These are phyloP conservation scores for Copidosoma aretas DNA, from an alignment of 2,888 invertebrate genomes.

Conservation along the genomic window DNA sequence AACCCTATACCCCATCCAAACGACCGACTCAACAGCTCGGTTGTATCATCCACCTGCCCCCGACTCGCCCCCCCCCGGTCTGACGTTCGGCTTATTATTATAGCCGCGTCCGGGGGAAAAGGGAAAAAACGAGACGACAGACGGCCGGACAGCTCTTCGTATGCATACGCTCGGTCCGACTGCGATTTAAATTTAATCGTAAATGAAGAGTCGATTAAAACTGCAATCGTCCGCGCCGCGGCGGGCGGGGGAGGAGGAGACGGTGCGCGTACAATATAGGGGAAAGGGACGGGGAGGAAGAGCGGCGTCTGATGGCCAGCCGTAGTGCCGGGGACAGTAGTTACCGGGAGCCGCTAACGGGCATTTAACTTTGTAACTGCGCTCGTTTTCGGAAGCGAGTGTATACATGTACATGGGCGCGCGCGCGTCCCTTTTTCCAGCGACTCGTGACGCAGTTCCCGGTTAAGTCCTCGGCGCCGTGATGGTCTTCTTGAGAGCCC, in stretches of 20 bases:
- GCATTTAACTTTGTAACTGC: constrained; percentile 62
- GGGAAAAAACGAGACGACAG: too few relatives aligned
- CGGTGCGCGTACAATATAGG: background rate
- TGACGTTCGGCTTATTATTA: too few relatives aligned
- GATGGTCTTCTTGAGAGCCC: constrained; percentile 56
- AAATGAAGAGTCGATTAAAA: constrained; percentile 61
- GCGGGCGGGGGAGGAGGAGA: constrained; percentile 46
- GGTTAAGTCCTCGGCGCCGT: background rate
- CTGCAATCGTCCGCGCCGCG: constrained; percentile 55
- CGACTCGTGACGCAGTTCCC: too few relatives aligned
- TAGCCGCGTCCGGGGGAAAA: too few relatives aligned
- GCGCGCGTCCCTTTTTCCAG: background rate
- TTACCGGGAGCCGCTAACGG: constrained; percentile 61
- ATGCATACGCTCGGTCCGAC: too few relatives aligned
- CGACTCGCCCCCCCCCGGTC: too few relatives aligned
- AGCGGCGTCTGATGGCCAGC: too few relatives aligned
- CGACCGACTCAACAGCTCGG: too few relatives aligned
- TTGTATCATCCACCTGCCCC: too few relatives aligned
- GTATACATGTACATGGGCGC: too few relatives aligned
- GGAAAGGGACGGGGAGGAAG: constrained; percentile 11
- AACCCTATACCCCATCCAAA: too few relatives aligned
- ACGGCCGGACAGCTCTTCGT: too few relatives aligned
- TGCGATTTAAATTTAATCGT: constrained; percentile 61
- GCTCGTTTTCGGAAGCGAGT: constrained; percentile 61
- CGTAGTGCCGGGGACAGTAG: constrained; percentile 46